A percentile compares a stretch with the other conserved stretches of the same genome.
Conservation (phyloP, 1,140 invertebrate genomes). For the Periplaneta americana region DNA sequence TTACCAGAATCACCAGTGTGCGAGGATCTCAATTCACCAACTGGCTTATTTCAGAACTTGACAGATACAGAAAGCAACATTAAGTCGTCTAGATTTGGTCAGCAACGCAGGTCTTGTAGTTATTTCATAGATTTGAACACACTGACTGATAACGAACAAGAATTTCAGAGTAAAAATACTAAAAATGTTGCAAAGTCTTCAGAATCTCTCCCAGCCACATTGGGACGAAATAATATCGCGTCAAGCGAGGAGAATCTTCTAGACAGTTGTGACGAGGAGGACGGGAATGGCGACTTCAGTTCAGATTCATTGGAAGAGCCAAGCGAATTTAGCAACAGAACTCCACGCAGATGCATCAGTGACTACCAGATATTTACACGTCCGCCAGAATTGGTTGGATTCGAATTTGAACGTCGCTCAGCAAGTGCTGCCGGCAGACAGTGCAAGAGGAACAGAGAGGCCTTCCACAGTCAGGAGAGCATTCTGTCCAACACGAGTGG, state of each 20-base stretch:
- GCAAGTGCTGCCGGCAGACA: slow-evolving; percentile 1
- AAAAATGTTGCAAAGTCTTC: slow-evolving; percentile 33
- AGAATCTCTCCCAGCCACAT: slow-evolving; percentile 6
- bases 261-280: slow-evolving; percentile 2
- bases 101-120: slow-evolving; percentile 37
- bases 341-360: slow-evolving; percentile 57
- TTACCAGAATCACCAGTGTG: slow-evolving; percentile 43
- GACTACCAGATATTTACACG: slow-evolving; percentile 66
- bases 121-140: slow-evolving; percentile 40
- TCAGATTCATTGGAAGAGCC: slow-evolving; percentile 70
- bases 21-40: slow-evolving; percentile 31
- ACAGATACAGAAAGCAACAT: slow-evolving; percentile 1
- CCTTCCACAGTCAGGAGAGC: slow-evolving; percentile 63
- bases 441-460: neutral
- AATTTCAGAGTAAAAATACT: neutral
- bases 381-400: neutral
- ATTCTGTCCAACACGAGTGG: slow-evolving; percentile 55
- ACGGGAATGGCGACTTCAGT: slow-evolving; percentile 58
- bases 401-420: neutral
- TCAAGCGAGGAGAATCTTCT: slow-evolving; percentile 8
- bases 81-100: slow-evolving; percentile 34
- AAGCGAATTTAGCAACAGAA: slow-evolving; percentile 47
- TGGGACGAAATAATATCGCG: neutral
- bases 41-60: slow-evolving; percentile 6
- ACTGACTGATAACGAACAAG: slow-evolving; percentile 25